A percentile compares a stretch with the other conserved stretches of the same genome.
These are phyloP conservation scores for Malurus leucopterus DNA, from an alignment of 2,797 vertebrate species.

Conservation along the genomic window DNA sequence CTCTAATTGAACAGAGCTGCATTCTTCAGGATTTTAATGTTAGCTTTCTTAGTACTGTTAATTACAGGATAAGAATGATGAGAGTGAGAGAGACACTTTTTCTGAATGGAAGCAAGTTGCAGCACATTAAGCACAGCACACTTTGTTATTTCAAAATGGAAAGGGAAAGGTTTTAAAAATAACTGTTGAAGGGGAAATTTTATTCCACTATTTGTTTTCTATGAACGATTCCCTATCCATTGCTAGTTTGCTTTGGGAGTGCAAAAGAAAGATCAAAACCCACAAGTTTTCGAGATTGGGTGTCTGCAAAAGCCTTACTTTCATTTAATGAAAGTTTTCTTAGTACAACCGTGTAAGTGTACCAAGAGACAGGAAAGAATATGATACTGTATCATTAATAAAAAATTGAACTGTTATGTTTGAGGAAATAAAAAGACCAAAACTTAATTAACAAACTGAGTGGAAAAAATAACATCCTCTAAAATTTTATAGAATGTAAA, in stretches of 20 bases:
- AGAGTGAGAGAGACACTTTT: slow-evolving; percentile 22
- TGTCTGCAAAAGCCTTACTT: slow-evolving; percentile 51
- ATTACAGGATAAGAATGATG: slow-evolving; percentile 48
- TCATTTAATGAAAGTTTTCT: slow-evolving; percentile 65
- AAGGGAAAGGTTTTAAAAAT: slow-evolving; percentile 33
- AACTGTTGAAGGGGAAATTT: slow-evolving; percentile 19
- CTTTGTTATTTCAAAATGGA: not conserved
- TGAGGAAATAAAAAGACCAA: slow-evolving; percentile 78
- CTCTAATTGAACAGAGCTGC: slow-evolving; percentile 63
- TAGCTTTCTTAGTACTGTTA: slow-evolving; percentile 55
- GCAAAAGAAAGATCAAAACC: slow-evolving; percentile 35
- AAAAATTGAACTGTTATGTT: slow-evolving; percentile 72
- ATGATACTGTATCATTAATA: slow-evolving; percentile 71
- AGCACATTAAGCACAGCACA: slow-evolving; percentile 1
- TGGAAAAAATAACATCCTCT: slow-evolving; percentile 81
- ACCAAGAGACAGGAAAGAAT: slow-evolving; percentile 70
- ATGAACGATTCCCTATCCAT: not conserved
- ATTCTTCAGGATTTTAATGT: slow-evolving; percentile 60
- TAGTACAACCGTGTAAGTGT: slow-evolving; percentile 50
- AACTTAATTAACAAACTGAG: slow-evolving; percentile 81
- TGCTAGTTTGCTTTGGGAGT: slow-evolving; percentile 30
- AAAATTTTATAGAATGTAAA: slow-evolving; percentile 83
- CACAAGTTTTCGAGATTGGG: slow-evolving; percentile 3
- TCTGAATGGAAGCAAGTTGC: slow-evolving; percentile 22
- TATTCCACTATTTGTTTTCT: slow-evolving; percentile 51